Evolutionary conservation across 2,797 vertebrate species (phyloP), one percentile per base, ranked within the genome.

Genomic region (Apogon talboti): DNA sequence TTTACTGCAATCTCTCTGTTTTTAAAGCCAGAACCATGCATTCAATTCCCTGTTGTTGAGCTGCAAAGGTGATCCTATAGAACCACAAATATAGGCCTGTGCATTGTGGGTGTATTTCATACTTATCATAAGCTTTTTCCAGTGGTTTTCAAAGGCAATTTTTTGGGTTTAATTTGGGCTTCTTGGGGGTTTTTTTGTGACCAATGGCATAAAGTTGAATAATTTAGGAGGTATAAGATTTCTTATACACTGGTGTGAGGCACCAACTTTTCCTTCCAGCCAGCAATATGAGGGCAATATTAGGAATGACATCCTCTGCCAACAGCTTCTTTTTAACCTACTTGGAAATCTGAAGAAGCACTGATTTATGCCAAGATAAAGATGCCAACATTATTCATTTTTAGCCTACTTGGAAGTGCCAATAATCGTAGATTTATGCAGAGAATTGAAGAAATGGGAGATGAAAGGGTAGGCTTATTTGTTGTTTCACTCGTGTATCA

Each of bases 311-410:
- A 77, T 76, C 72, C 66, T 79, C 83, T 90, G 85, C 89, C 91
- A 92, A 66, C 84, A 86, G 79, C 66, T 85, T 84, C 78, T 76
- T 87, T 90, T 87, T 83, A 88, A 83, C 87, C 82, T 87, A 87
- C 83, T 90, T 90, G 79, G 87, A 90, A 90, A 84, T 90, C 86
- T 86, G 84, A 85, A 88, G 84, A 83, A 90, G 73, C 73, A 19
- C 11, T 48, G 70, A 70, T 78, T 69, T 71, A 67, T 89, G 88
- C 89, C 87, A 89, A 85, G 75, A 78, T 40, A 63, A 78, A 72
- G 78, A 86, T 84, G 82, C 88, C 86, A 89, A 57, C 58, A 64
- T 79, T 86, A 84, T 85, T 87, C 81, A 68, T 87, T 87, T 88
- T 81, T 83, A 85, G 76, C 84, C 84, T 77, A 67, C 81, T 87